These are phyloP conservation scores for Cyprinodon variegatus DNA, from an alignment of 2,113 vertebrate species.

Conservation along the genomic window DNA sequence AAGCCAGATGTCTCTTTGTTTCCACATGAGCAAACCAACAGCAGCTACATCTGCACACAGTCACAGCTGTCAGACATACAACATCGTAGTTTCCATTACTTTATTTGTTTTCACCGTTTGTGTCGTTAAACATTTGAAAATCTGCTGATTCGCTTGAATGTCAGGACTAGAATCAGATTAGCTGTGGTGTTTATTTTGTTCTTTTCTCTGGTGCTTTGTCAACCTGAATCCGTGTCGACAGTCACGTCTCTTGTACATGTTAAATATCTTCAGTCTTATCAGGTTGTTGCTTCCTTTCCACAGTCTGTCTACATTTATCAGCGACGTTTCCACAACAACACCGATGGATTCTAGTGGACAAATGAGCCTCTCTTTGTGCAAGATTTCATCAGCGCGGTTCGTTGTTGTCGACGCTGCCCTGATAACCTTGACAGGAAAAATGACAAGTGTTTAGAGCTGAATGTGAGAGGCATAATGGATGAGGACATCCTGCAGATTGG, in stretches of 20 bases:
- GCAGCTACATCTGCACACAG: conserved; percentile 8
- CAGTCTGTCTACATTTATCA: conserved; percentile 21
- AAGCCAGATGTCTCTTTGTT: conserved; percentile 18
- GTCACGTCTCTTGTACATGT: conserved; percentile 2
- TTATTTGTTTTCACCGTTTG: not conserved
- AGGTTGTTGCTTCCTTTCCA: not conserved
- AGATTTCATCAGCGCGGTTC: conserved; percentile 21
- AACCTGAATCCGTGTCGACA: not conserved
- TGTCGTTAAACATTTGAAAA: not conserved
- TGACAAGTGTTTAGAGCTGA: conserved; percentile 9
- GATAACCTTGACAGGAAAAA: conserved; percentile 20
- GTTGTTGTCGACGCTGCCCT: conserved; percentile 39
- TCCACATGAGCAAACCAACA: not conserved
- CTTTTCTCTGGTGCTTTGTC: not conserved
- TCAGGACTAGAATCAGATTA: not conserved
- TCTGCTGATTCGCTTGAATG: not conserved
- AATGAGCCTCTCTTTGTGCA: conserved; percentile 23
- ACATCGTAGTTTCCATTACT: not conserved
- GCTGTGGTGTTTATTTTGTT: not conserved
- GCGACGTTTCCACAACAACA: conserved; percentile 28
- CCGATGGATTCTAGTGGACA: conserved; percentile 4
- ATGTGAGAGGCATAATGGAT: conserved; percentile 20
- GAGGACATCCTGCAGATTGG: not conserved
- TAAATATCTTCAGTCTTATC: conserved; percentile 4
- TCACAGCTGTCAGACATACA: not conserved